These are phyloP conservation scores for Lampris incognitus DNA, from an alignment of 2,113 vertebrate genomes.

Conservation along the genomic window DNA sequence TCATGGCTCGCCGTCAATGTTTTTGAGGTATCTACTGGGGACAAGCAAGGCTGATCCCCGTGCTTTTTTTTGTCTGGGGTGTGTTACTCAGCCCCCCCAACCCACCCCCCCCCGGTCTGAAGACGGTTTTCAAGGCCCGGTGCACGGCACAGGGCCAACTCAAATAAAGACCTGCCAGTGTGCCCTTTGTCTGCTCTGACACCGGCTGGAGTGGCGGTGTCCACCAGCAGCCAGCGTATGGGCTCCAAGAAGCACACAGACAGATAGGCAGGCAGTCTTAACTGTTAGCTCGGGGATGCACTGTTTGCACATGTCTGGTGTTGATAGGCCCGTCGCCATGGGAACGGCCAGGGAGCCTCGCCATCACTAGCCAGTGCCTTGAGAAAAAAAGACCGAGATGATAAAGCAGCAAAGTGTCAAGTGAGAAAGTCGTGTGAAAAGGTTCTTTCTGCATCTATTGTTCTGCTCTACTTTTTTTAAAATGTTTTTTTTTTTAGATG, in stretches of 20 bases:
- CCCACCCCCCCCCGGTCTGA: conserved; percentile 37
- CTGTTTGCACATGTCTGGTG: conserved; percentile 83
- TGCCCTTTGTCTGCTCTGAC: conserved; percentile 80
- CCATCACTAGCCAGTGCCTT: conserved; percentile 64
- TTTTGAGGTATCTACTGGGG: conserved; percentile 68
- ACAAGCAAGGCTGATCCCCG: conserved; percentile 59
- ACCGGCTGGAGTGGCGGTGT: conserved; percentile 70
- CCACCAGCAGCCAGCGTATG: conserved; percentile 61
- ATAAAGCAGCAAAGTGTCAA: conserved; percentile 82
- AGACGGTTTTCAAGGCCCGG: conserved; percentile 66
- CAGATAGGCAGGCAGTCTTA: conserved; percentile 63
- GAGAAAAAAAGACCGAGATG: conserved; percentile 64
- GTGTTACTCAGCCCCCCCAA: conserved; percentile 70
- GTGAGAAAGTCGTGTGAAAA: conserved; percentile 61
- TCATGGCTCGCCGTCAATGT: conserved; percentile 78
- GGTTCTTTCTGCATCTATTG: conserved; percentile 32
- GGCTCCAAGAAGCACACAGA: conserved; percentile 68
- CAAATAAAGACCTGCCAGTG: conserved; percentile 84
- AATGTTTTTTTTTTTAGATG: background rate
- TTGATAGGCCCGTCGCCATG: conserved; percentile 84
- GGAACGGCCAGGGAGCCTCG: conserved; percentile 77
- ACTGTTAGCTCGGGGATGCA: conserved; percentile 79
- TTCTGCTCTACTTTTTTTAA: conserved; percentile 25
- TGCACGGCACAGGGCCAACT: conserved; percentile 74
- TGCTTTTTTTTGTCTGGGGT: conserved; percentile 72